A percentile compares a stretch with the other conserved stretches of the same genome.
These are phyloP conservation scores for Calcarius lapponicus DNA, from an alignment of 2,797 vertebrate species.

Conservation along the genomic window DNA sequence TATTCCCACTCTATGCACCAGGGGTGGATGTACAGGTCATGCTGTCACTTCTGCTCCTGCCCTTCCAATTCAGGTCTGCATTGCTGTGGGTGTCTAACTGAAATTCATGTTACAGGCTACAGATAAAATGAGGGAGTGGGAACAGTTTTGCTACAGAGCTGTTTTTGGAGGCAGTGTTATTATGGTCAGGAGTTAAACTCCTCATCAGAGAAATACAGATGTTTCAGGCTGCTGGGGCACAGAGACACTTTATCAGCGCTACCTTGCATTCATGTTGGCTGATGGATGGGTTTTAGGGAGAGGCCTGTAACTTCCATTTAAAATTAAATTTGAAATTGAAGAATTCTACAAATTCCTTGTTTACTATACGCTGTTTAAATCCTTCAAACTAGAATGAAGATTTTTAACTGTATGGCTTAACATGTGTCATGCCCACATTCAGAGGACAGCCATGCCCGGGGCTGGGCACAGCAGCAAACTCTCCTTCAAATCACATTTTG, in stretches of 20 bases:
- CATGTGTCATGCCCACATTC: rapidly evolving
- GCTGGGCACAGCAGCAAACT: neutral
- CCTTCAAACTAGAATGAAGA: neutral
- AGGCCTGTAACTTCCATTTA: neutral
- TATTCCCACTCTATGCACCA: neutral
- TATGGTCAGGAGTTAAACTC: neutral
- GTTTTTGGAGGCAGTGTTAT: neutral
- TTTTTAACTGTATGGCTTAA: neutral
- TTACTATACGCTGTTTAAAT: neutral
- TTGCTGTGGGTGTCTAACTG: neutral
- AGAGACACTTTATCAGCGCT: neutral
- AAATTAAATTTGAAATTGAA: neutral
- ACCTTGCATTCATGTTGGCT: neutral
- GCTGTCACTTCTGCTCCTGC: neutral
- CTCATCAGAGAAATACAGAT: neutral
- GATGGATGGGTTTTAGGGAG: neutral
- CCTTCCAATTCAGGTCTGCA: rapidly evolving
- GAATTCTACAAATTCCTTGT: neutral
- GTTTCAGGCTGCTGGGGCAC: neutral
- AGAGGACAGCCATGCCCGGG: neutral
- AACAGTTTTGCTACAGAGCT: neutral
- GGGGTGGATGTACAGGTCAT: rapidly evolving
- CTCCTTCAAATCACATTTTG: neutral
- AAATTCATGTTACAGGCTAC: neutral
- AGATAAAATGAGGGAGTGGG: neutral